These are phyloP conservation scores for Physella acuta DNA, from an alignment of 1,140 invertebrate genomes.

Conservation along the genomic window DNA sequence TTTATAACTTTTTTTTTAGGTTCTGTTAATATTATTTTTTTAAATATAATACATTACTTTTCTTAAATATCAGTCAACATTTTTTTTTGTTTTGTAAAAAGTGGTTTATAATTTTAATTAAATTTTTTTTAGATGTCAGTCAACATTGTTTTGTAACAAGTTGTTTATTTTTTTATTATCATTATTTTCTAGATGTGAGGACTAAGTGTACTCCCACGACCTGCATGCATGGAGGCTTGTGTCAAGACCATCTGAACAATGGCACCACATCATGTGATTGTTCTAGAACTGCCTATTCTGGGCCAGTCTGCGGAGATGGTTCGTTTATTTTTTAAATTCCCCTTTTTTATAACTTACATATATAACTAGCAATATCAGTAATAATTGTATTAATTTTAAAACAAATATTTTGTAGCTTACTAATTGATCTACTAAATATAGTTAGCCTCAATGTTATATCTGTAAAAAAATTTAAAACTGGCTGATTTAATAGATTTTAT, in stretches of 20 bases:
- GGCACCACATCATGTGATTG: conserved; percentile 49
- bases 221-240: conserved; percentile 38
- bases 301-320: conserved; percentile 39
- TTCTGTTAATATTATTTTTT: too few relatives aligned
- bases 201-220: conserved; percentile 28
- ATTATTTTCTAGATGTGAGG: background rate
- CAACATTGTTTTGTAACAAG: background rate
- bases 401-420: too few relatives aligned
- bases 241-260: conserved; percentile 28
- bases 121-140: background rate
- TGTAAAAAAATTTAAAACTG: too few relatives aligned
- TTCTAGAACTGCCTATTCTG: conserved; percentile 47
- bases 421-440: too few relatives aligned
- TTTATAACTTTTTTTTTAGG: too few relatives aligned
- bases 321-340: conserved; percentile 17
- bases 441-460: too few relatives aligned
- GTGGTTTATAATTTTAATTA: background rate
- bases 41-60: too few relatives aligned
- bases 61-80: too few relatives aligned
- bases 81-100: conserved; percentile 2
- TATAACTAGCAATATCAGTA: too few relatives aligned
- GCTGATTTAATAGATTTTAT: too few relatives aligned
- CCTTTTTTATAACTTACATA: too few relatives aligned
- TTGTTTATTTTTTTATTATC: background rate
- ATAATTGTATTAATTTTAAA: too few relatives aligned